phyloP scores from a whole-genome alignment of 2,888 invertebrate species.

The Amorpha juglandis region DNA sequence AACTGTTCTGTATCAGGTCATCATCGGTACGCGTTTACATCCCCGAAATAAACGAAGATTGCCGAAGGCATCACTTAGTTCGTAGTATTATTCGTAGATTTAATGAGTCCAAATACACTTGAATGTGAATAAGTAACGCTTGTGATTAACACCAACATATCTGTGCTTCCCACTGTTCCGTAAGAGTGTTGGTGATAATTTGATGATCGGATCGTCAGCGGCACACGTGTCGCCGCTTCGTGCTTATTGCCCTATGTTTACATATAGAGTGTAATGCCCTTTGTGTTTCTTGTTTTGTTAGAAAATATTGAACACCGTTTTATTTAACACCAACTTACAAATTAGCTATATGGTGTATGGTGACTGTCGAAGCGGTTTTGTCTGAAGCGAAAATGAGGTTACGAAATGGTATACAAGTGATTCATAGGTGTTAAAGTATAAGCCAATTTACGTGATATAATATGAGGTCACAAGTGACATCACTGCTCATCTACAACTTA shows the following conservation, averaged over 20 bases:
- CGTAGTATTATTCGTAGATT: background rate
- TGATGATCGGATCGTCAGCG: constrained; percentile 61
- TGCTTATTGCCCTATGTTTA: constrained; percentile 65
- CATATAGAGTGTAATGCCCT: constrained; percentile 80
- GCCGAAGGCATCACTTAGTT: too few species aligned
- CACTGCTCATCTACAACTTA: background rate
- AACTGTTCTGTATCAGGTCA: too few species aligned
- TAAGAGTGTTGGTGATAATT: constrained; percentile 69
- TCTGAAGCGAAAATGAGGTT: constrained; percentile 58
- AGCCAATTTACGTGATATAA: constrained; percentile 19
- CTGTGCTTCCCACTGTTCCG: constrained; percentile 48
- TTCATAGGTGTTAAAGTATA: constrained; percentile 30
- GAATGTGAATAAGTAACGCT: background rate
- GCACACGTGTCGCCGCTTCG: constrained; percentile 55
- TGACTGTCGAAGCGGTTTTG: constrained; percentile 62
- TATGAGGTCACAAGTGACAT: background rate
- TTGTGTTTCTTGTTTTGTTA: constrained; percentile 83
- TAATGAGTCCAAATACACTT: background rate
- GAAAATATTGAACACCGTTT: constrained; percentile 84
- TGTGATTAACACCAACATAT: background rate
- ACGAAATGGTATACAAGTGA: constrained; percentile 51
- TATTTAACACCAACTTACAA: constrained; percentile 81
- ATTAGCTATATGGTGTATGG: constrained; percentile 74
- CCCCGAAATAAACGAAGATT: too few species aligned
- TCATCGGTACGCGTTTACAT: too few species aligned